Base-by-base conservation (phyloP, 2,888 invertebrate species). In the Chrysolina oricalcia region DNA sequence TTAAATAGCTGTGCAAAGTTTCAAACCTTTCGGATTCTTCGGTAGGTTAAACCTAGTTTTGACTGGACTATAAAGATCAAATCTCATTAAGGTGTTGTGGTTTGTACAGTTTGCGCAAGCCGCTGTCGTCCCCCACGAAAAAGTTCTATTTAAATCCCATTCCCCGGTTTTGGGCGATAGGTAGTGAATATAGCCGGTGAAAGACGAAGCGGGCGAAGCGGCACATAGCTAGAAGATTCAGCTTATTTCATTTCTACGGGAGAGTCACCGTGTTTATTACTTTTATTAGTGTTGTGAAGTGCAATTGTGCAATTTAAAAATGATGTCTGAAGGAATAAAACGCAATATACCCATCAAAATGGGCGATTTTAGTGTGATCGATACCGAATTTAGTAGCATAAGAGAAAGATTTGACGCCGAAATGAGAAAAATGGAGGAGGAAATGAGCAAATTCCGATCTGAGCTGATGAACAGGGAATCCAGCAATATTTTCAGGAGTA, bases 351-450 rank as follows among this genome's bases (percentile, higher is more conserved):
- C 97, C 86, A 96, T 97, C 90, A 96, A 95, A 91, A 92, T 97
- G 89, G 96, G 96, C 85, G 97, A 97, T 90, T 96, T 96, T 91
- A 96, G 96, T 91, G 96, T 98, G 88, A 96, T 97, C 91, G 97
- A 98, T 90, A 96, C 96, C 83, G 98, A 98, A 91, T 98, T 98
- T 91, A 96, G 96, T 87, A 97, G 95, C 90, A 98, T 98, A 89
- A 93, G 97, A 87, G 97, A 97, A 89, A 92, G 97, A 84, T 98
- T 98, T 90, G 98, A 98, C 90, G 94, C 95, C 81, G 98, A 98
- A 92, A 98, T 98, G 98, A 93, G 95, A 86, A 97, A 97, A 91
- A 98, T 98, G 96, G 98, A 98, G 91, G 98, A 98, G 87, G 98
- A 98, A 91, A 98, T 98, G 98, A 94, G 95, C 89, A 94, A 95